phyloP scores from a whole-genome alignment of 1,140 invertebrate species.

The Drosophila quadrilineata region DNA sequence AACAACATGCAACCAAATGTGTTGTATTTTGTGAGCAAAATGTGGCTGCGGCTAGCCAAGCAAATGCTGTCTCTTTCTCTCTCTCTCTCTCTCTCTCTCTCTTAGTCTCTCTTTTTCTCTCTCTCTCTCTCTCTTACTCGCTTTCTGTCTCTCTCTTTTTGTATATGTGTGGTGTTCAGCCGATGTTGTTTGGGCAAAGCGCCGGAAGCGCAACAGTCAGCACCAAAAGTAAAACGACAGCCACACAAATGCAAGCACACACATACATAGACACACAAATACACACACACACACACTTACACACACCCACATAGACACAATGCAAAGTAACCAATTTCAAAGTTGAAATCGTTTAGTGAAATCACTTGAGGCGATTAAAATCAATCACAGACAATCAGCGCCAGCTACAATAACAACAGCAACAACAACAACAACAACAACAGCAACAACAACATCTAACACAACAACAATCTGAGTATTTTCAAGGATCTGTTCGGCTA shows the following conservation, averaged over 20 bases:
- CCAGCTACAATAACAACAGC: conserved; percentile 22
- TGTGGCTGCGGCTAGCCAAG: conserved; percentile 32
- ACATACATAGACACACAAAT: neutral
- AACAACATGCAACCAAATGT: conserved; percentile 30
- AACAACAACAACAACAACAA: conserved; percentile 3
- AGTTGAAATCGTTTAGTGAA: conserved; percentile 78
- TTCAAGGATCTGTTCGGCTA: too few relatives aligned
- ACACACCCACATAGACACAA: conserved; percentile 36
- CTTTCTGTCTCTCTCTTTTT: too few relatives aligned
- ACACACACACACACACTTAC: neutral
- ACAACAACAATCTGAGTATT: neutral
- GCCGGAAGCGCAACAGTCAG: conserved; percentile 59
- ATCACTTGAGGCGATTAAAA: conserved; percentile 79
- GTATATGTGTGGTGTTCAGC: too few relatives aligned
- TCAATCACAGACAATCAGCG: conserved; percentile 76
- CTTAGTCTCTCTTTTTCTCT: too few relatives aligned
- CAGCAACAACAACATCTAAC: neutral
- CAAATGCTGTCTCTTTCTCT: conserved; percentile 56
- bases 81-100: too few relatives aligned
- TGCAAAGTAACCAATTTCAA: conserved; percentile 72
- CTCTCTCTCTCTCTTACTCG: too few relatives aligned
- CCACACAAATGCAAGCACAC: neutral
- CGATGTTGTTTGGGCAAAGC: conserved; percentile 26
- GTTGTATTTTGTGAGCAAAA: too few relatives aligned
- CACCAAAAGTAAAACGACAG: conserved; percentile 40